Evolutionary conservation across 2,797 vertebrate genomes (phyloP).

Genomic region (Pipistrellus kuhlii): DNA sequence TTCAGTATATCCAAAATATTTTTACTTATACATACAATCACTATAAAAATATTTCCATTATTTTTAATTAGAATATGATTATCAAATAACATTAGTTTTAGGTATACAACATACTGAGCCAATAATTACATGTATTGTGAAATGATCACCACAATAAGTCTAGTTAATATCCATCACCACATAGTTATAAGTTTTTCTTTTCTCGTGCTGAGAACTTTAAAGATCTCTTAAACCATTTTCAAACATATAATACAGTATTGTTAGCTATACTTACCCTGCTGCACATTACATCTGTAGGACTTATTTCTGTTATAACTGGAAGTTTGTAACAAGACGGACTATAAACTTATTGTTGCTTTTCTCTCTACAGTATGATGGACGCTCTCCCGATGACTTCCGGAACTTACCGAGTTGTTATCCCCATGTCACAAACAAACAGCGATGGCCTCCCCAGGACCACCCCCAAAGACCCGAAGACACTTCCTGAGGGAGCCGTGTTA

Average conservation of each 20-base stretch:
- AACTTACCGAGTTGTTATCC: slow-evolving; percentile 79
- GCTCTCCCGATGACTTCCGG: slow-evolving; percentile 80
- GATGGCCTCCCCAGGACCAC: slow-evolving; percentile 68
- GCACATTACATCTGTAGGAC: background rate
- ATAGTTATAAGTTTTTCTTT: background rate
- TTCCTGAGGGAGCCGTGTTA: slow-evolving; percentile 58
- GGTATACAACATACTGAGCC: background rate
- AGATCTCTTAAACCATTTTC: background rate
- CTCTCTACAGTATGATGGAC: slow-evolving; percentile 64
- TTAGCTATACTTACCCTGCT: background rate
- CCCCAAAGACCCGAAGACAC: background rate
- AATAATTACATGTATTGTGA: background rate
- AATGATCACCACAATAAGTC: background rate
- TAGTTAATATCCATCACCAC: background rate
- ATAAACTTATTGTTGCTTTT: slow-evolving; percentile 45
- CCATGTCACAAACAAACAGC: slow-evolving; percentile 76
- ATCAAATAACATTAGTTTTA: background rate
- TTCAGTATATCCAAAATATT: background rate
- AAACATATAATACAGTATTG: background rate
- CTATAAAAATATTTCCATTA: background rate
- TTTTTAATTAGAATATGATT: background rate
- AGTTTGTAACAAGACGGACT: background rate
- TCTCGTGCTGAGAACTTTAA: background rate
- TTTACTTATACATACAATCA: background rate
- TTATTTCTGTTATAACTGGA: background rate